These are phyloP conservation scores for Eleginops maclovinus DNA, from an alignment of 2,113 vertebrate genomes.

Conservation along the genomic window DNA sequence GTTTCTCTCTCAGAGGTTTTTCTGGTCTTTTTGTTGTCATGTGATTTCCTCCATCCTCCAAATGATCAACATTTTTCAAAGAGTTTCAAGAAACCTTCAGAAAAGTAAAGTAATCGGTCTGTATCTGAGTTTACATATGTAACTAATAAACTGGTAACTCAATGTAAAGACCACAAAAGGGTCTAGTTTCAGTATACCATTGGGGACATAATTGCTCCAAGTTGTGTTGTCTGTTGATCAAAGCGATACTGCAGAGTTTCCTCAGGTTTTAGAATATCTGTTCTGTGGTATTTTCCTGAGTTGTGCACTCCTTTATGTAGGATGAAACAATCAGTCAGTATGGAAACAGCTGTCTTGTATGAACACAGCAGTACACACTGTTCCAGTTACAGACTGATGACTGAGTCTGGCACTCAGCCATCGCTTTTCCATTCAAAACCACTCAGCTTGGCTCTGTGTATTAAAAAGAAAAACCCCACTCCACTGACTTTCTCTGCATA, in stretches of 20 bases:
- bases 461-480: background rate
- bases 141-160: background rate
- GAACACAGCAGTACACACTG: slow-evolving; percentile 39
- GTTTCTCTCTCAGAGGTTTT: background rate
- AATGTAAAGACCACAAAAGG: background rate
- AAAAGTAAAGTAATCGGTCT: background rate
- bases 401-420: slow-evolving; percentile 30
- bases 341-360: slow-evolving; percentile 35
- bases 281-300: background rate
- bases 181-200: background rate
- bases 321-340: background rate
- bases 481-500: background rate
- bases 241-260: background rate
- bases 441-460: background rate
- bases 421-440: slow-evolving; percentile 20
- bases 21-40: background rate
- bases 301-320: background rate
- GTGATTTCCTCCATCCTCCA: background rate
- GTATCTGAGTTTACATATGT: background rate
- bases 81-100: background rate
- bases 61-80: background rate
- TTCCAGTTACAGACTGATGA: slow-evolving; percentile 27
- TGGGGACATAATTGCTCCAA: background rate
- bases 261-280: background rate
- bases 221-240: background rate